phyloP scores from a whole-genome alignment of 2,113 vertebrate species.

The Caloenas nicobarica region DNA sequence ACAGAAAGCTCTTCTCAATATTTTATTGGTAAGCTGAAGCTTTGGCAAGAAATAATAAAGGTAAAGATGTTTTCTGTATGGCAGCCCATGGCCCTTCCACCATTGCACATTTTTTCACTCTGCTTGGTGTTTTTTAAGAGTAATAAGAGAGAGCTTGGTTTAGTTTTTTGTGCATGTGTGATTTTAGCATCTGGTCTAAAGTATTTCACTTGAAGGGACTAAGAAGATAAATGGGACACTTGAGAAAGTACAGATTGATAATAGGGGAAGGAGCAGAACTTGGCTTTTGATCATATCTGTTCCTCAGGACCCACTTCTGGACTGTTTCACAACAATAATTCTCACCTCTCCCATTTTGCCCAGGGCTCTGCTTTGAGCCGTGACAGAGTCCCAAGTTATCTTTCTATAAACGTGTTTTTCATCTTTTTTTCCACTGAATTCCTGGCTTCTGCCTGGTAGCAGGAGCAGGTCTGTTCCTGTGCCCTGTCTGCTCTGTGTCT shows the following conservation, averaged over 20 bases:
- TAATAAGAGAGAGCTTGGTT: background rate
- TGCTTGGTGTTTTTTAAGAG: background rate
- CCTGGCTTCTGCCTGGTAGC: background rate
- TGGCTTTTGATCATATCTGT: background rate
- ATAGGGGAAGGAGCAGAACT: background rate
- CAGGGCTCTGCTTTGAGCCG: background rate
- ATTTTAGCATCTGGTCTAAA: background rate
- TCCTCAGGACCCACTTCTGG: background rate
- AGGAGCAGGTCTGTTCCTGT: background rate
- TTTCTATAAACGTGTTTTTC: constrained; percentile 1
- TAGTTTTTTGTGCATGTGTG: background rate
- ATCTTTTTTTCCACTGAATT: background rate
- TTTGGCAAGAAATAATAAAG: background rate
- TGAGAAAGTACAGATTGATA: background rate
- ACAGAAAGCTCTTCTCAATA: background rate
- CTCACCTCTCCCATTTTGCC: background rate
- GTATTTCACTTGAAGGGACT: background rate
- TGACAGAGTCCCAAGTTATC: background rate
- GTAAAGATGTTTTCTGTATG: background rate
- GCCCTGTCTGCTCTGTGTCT: background rate
- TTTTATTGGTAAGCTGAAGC: background rate
- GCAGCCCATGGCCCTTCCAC: background rate
- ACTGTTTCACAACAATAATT: background rate
- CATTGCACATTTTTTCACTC: background rate
- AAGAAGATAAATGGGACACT: background rate